Evolutionary conservation across 53 echinoderm and acorn worm species (phyloP).

Genomic region (Hippasteria phrygiana): DNA sequence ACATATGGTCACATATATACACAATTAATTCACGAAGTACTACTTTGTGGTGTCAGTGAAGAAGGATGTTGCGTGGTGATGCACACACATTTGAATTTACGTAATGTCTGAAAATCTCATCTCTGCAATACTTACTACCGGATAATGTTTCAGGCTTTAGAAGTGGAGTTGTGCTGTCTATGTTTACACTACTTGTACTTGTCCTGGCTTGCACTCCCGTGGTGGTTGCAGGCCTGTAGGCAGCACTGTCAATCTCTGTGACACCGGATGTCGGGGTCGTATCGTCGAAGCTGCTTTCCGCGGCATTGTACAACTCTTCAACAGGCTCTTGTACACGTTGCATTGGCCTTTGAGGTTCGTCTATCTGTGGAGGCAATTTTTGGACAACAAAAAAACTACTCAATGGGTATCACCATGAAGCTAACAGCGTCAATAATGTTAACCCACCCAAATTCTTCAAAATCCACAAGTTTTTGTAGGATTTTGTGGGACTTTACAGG

Average conservation of each 20-base stretch:
- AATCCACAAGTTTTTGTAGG: no score
- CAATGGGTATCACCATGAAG: no score
- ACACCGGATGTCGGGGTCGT: not conserved
- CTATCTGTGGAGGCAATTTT: conserved; percentile 20
- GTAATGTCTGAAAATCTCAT: not conserved
- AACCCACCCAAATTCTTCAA: no score
- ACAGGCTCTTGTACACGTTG: conserved; percentile 14
- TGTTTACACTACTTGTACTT: conserved; percentile 10
- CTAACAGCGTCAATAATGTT: no score
- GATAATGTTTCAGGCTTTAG: conserved; percentile 56
- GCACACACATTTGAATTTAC: no score
- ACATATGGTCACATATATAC: no score
- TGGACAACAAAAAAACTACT: no score
- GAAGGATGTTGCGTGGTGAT: no score
- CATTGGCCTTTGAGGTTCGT: conserved; percentile 19
- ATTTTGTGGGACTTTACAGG: no score
- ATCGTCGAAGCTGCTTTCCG: conserved; percentile 23
- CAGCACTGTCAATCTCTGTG: conserved; percentile 32
- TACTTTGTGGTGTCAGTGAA: no score
- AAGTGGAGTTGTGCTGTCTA: conserved; percentile 54
- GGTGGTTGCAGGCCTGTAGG: conserved; percentile 20
- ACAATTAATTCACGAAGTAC: no score
- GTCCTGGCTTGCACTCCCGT: conserved; percentile 46
- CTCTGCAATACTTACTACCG: conserved; percentile 28
- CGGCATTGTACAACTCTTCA: conserved; percentile 35